A percentile compares a stretch with the other conserved stretches of the same genome.
Conservation (phyloP, 1,140 invertebrate species). For the Heliothis subflexa region DNA sequence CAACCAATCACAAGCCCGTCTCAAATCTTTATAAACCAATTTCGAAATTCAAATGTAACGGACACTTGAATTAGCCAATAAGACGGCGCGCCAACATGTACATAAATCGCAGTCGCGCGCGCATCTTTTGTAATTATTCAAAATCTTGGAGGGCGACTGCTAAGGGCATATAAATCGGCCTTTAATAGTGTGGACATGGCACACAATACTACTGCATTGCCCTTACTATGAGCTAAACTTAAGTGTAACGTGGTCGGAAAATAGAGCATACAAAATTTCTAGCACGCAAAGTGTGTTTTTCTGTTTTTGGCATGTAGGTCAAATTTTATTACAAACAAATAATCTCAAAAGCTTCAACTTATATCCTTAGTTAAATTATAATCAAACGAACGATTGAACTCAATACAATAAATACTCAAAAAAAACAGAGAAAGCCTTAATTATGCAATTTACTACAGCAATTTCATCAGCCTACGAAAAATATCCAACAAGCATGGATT, state of each 20-base stretch:
- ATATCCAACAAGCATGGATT: conserved; percentile 1
- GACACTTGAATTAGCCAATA: conserved; percentile 59
- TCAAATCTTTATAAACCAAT: conserved; percentile 41
- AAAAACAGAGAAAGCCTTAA: neutral
- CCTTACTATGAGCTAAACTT: conserved; percentile 51
- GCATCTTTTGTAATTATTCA: conserved; percentile 76
- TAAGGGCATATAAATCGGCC: conserved; percentile 69
- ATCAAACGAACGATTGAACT: too few relatives aligned
- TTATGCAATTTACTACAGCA: conserved; percentile 6
- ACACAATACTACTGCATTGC: conserved; percentile 62
- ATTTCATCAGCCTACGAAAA: conserved; percentile 10
- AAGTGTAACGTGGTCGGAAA: conserved; percentile 48
- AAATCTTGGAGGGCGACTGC: conserved; percentile 59
- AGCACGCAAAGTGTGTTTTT: too few relatives aligned
- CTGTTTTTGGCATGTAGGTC: too few relatives aligned
- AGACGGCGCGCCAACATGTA: conserved; percentile 52
- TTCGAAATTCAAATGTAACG: conserved; percentile 49
- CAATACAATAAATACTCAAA: too few relatives aligned
- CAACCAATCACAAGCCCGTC: conserved; percentile 23
- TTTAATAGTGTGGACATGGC: conserved; percentile 72
- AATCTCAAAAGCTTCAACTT: too few relatives aligned
- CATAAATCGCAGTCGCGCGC: conserved; percentile 56
- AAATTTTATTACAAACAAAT: too few relatives aligned
- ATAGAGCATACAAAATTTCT: neutral
- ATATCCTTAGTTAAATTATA: too few relatives aligned